Evolutionary conservation across 2,888 invertebrate species (phyloP).

Genomic region (Lithophane ornitopus): DNA sequence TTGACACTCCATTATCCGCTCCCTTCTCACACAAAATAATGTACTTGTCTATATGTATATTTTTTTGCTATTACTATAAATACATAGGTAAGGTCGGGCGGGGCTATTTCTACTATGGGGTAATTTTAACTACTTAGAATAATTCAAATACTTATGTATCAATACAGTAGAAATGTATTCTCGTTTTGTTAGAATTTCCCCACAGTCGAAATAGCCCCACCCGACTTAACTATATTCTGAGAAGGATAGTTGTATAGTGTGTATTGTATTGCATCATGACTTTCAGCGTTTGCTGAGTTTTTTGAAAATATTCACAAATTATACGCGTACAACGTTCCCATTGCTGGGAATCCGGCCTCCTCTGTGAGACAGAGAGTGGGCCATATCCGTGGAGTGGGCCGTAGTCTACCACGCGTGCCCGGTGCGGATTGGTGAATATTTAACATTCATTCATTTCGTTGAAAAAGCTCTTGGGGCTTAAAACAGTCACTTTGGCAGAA

Average conservation of each 20-base stretch:
- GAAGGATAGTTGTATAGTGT: neutral
- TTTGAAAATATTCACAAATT: neutral
- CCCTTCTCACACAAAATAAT: neutral
- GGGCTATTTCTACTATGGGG: no score
- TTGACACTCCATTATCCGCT: conserved; percentile 28
- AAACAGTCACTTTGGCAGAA: no score
- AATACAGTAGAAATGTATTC: no score
- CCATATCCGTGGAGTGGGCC: neutral
- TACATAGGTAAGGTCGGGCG: neutral
- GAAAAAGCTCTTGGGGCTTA: neutral
- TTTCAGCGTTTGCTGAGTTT: neutral
- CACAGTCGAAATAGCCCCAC: no score
- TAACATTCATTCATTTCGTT: neutral
- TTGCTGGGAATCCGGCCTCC: neutral
- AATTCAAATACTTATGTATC: no score
- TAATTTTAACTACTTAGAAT: no score
- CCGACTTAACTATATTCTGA: neutral
- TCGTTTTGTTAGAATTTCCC: no score
- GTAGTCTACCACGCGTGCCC: neutral
- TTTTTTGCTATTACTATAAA: neutral
- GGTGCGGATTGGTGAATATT: neutral
- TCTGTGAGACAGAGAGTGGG: neutral
- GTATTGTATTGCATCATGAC: neutral
- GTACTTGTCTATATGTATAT: neutral
- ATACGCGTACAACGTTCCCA: neutral